Base-by-base conservation (phyloP, 1,140 invertebrate genomes). In the Drosophila pseudoananassae region DNA sequence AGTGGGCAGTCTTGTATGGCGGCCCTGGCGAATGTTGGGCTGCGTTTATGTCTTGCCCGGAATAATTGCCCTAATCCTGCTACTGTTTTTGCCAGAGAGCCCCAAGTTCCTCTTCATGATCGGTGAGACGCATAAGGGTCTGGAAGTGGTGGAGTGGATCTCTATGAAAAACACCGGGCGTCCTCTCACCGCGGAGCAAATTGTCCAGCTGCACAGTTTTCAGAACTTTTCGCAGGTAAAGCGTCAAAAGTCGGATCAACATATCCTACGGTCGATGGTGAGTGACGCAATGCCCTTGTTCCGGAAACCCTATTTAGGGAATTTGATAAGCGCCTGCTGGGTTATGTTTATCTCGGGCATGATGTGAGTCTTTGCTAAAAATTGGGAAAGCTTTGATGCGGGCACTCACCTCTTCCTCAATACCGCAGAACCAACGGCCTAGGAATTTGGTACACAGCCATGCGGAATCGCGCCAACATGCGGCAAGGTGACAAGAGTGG, bases 311-410 rank as follows among this genome's bases (percentile, higher is more conserved):
- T 85, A 29, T 20, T 47, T 80, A 1, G 60, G 61, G 8, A 46
- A 55, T 3, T 85, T 63, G n/a, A 20, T 77, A 25, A 53, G 43
- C 9, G 78, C 56, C 20, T 85, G 77, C 49, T 29, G 55, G 5
- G 76, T 85, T 1, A 84, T 85, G 81, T 85, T 85, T 23, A 65
- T 75, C n/a, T 45, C 84, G 1, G 81, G 81, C 1, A 4, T 71
- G 17, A 29, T 80, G 81, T 85, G 49, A 71, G 81, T 75, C 43
- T 9, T 17, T 2, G 1, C 0, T 17, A 9, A 43, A 40, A 12
- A 12, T 20, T 6, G 29, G 4, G 3, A 6, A 20, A 3, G 20
- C 2, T 20, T 20, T 20, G 20, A 3, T 20, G 20, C 20, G 2
- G 2, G 23, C 1, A n/a, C 17, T 8, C 0, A 2, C 9, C 1